Base-by-base conservation (phyloP, 2,113 vertebrate genomes). In the Elanoides forficatus region DNA sequence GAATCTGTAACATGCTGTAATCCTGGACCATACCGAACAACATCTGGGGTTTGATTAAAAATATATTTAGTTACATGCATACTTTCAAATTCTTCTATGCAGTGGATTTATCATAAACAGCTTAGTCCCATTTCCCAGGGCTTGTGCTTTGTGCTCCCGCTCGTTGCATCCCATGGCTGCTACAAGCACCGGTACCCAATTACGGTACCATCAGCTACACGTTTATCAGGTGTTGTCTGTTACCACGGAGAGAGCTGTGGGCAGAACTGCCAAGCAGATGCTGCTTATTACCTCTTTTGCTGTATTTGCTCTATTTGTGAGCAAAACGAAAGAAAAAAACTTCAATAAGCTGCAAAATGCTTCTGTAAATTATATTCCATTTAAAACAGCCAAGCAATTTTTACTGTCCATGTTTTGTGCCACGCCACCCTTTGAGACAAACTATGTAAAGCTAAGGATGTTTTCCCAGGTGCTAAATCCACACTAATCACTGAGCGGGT, bases 1-100 rank as follows among this genome's bases (percentile, higher is more conserved):
- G 72, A 86, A 71, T 60, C 40, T 52, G 34, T 67, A 82, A 58
- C n/a, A 20, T 6, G 12, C 29, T 74, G 32, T 78, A 67, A 67
- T 87, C 75, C 42, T 74, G 56, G 65, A 84, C 65, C 47, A 32
- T 56, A 67, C 26, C 0, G 8, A 86, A 59, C 17, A 95, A 50
- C 38, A 90, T 93, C 73, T 84, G 91, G 68, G 22, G 29, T 74
- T 93, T 92, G 68, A 87, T 79, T 91, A 9, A 94, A 96, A 94
- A 81, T 78, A 80, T 40, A 90, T 32, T 65, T 53, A 75, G 36
- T 56, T 86, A 74, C 30, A 72, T 53, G 43, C 45, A 56, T 47
- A 60, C 38, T 91, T 93, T 88, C 7, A 84, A 55, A 42, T 75
- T 88, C 23, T 71, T 81, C 36, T 38, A 4, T 22, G 4, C 40